These are phyloP conservation scores for Caradrina clavipalpis DNA, from an alignment of 2,888 invertebrate species.

Conservation along the genomic window DNA sequence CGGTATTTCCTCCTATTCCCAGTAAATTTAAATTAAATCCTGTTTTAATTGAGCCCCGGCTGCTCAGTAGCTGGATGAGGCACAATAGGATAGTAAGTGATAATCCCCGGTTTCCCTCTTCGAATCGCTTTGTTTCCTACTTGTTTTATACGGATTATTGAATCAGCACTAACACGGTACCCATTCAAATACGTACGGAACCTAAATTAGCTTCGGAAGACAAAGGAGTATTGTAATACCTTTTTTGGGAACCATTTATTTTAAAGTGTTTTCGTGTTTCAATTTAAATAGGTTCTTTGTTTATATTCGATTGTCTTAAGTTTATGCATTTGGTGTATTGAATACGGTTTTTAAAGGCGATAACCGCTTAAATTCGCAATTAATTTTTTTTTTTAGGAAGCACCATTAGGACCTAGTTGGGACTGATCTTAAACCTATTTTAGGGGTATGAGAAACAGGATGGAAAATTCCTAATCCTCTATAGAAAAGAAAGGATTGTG, in stretches of 20 bases:
- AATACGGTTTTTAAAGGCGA: neutral
- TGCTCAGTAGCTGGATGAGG: constrained; percentile 24
- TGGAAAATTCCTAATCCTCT: too few species aligned
- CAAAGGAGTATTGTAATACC: constrained; percentile 36
- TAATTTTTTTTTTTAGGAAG: too few species aligned
- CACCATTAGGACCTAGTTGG: too few species aligned
- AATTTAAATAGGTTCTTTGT: constrained; percentile 7
- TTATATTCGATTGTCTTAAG: neutral
- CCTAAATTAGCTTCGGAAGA: constrained; percentile 44
- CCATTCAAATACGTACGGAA: constrained; percentile 40
- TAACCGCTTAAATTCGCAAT: too few species aligned
- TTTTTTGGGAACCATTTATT: constrained; percentile 26
- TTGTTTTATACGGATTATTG: constrained; percentile 56
- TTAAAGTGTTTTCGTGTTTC: constrained; percentile 32
- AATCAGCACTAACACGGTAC: constrained; percentile 55
- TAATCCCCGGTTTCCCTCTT: constrained; percentile 45
- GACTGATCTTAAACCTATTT: too few species aligned
- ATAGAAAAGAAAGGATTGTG: too few species aligned
- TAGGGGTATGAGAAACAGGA: too few species aligned
- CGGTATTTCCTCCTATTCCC: neutral
- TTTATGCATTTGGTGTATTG: neutral
- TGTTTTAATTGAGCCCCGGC: constrained; percentile 55
- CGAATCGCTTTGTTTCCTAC: constrained; percentile 43
- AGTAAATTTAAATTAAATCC: constrained; percentile 44
- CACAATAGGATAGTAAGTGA: constrained; percentile 54